Evolutionary conservation across 2,888 invertebrate genomes (phyloP), one percentile per base, ranked within the genome.

Genomic region (Diogma glabrata): DNA sequence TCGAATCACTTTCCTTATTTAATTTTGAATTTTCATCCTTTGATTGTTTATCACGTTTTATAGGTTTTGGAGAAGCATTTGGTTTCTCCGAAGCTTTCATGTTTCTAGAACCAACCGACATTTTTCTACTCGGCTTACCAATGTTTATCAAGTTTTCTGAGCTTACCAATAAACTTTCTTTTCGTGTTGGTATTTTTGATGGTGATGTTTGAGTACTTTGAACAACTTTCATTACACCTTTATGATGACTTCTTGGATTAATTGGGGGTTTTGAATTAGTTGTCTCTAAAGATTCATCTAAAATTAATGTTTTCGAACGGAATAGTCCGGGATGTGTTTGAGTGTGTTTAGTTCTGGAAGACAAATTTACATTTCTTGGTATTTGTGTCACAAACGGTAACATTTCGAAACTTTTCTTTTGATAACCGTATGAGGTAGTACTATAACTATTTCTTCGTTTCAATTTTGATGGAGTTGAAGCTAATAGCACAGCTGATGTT

Each of bases 221-320:
- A 3, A 68, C 60, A 2, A 70, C 61, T 16, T 62, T 58, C 3
- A 70, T 53, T 6, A 70, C 56, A 2, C 70, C 70, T 3, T 63
- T 62, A 53, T 70, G 67, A 24, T 60, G 63, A 30, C 70, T 64
- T 2, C 68, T 67, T 7, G 70, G 70, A 58, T 70, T 70, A 5
- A 48, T n/a, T n/a, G 30, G 30, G 12, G 47, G 26, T n/a, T 47
- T 47, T n/a, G 43, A 22, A 43, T 43, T 43, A 5, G 43, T 43
- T 12, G 43, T 43, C 43, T 43, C 43, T 2, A 43, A 23, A 7
- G 20, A 22, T 43, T 43, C 43, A 9, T 43, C 43, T 43, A 43
- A 43, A 22, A 43, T 43, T 43, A 43, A 22, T 22, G 43, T 43
- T 43, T 43, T 43, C 1, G 22, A 20, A 7, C 43, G 43, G 22